Conservation (phyloP, 2,113 vertebrate species). For the Tragulus kanchil region DNA sequence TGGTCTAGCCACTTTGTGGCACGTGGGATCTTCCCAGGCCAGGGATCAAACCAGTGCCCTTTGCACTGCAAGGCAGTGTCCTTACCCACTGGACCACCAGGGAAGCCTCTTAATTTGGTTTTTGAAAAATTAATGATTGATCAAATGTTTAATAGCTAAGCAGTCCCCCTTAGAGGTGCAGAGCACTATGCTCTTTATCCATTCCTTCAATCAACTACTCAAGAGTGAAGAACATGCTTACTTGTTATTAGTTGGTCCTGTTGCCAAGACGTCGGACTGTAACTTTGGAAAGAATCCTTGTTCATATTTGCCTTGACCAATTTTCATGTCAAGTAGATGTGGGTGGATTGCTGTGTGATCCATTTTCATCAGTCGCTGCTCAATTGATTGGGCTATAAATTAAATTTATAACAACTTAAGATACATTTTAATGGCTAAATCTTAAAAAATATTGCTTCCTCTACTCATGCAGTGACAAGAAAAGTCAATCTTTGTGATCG, state of each 20-base stretch:
- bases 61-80: too few relatives aligned
- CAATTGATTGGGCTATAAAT: constrained; percentile 93
- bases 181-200: neutral
- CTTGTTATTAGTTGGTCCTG: constrained; percentile 95
- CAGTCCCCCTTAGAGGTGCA: neutral
- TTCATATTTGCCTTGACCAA: constrained; percentile 97
- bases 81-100: too few relatives aligned
- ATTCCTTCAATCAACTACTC: neutral
- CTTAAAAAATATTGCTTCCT: constrained; percentile 52
- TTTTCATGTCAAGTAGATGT: constrained; percentile 98
- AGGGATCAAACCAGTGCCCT: too few relatives aligned
- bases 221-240: constrained; percentile 86
- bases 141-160: neutral
- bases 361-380: constrained; percentile 95
- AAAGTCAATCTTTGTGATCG: constrained; percentile 44
- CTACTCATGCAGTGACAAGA: neutral
- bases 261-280: constrained; percentile 95
- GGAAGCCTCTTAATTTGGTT: neutral
- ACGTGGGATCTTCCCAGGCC: too few relatives aligned
- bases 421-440: constrained; percentile 35
- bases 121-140: neutral
- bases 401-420: constrained; percentile 76
- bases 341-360: constrained; percentile 98
- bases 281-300: constrained; percentile 97
- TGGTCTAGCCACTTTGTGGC: too few relatives aligned